Evolutionary conservation across 2,113 vertebrate genomes (phyloP).

Genomic region (Oryzias woworae): DNA sequence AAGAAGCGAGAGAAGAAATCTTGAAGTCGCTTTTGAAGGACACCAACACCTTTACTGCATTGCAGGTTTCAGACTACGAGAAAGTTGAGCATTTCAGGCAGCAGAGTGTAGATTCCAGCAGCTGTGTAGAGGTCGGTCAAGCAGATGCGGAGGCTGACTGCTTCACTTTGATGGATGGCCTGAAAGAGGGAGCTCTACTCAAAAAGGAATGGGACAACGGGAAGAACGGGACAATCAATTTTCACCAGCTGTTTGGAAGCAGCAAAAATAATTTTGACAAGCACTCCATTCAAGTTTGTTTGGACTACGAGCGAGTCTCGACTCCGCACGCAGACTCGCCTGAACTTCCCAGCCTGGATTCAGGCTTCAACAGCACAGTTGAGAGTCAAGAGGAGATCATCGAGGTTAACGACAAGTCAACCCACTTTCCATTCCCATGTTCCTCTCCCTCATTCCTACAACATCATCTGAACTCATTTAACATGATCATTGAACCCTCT

Average conservation of each 20-base stretch:
- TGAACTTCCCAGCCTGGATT: slow-evolving; percentile 54
- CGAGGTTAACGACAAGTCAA: slow-evolving; percentile 7
- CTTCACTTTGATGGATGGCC: slow-evolving; percentile 6
- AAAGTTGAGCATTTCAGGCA: slow-evolving; percentile 37
- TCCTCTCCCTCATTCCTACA: background rate
- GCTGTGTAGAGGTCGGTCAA: slow-evolving; percentile 54
- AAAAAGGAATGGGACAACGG: background rate
- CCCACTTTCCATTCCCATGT: background rate
- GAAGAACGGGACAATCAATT: background rate
- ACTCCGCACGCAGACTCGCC: background rate
- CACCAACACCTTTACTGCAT: background rate
- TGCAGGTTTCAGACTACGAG: slow-evolving; percentile 55
- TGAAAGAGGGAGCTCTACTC: background rate
- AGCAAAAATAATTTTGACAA: background rate
- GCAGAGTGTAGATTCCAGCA: slow-evolving; percentile 63
- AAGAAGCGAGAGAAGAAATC: background rate
- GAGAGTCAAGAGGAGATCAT: slow-evolving; percentile 34
- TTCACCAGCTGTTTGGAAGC: slow-evolving; percentile 20
- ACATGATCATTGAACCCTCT: slow-evolving; percentile 34
- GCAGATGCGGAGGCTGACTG: slow-evolving; percentile 49
- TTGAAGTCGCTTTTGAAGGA: slow-evolving; percentile 11
- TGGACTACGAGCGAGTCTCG: slow-evolving; percentile 47
- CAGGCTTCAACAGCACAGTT: slow-evolving; percentile 19
- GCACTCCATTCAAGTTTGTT: slow-evolving; percentile 41
- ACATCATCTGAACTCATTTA: background rate